Evolutionary conservation across 2,797 vertebrate genomes (phyloP).

Genomic region (Pampus argenteus): DNA sequence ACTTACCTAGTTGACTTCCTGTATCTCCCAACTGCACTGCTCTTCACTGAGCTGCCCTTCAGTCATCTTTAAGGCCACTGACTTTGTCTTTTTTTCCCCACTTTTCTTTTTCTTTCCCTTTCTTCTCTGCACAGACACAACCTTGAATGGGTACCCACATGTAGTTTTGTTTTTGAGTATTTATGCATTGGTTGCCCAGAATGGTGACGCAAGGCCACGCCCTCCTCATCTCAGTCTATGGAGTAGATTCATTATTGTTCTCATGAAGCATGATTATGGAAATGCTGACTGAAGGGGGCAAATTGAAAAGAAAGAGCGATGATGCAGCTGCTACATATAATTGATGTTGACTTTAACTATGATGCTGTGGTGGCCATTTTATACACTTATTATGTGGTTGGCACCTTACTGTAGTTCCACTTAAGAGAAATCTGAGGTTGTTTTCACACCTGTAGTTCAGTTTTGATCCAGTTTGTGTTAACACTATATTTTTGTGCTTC

Average conservation of each 20-base stretch:
- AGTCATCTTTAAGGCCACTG: slow-evolving; percentile 53
- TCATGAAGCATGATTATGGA: slow-evolving; percentile 4
- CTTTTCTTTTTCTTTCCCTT: slow-evolving; percentile 3
- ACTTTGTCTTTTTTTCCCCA: slow-evolving; percentile 29
- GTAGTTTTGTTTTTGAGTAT: background rate
- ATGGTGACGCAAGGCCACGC: background rate
- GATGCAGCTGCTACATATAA: background rate
- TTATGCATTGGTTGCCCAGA: slow-evolving; percentile 7
- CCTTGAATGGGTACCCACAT: background rate
- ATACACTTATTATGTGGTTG: background rate
- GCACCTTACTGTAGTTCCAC: background rate
- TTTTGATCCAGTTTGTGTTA: background rate
- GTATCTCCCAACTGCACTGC: slow-evolving; percentile 59
- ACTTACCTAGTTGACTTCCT: slow-evolving; percentile 60
- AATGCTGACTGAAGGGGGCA: background rate
- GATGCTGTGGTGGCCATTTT: background rate
- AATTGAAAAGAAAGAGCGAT: slow-evolving; percentile 1
- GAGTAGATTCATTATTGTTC: background rate
- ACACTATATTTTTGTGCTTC: background rate
- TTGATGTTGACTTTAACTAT: background rate
- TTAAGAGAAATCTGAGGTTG: background rate
- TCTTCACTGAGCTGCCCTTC: slow-evolving; percentile 61
- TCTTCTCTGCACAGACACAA: slow-evolving; percentile 16
- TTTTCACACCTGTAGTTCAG: background rate
- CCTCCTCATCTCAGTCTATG: background rate